Evolutionary conservation across 2,888 invertebrate genomes (phyloP).

Genomic region (Epirrhoe tristata): DNA sequence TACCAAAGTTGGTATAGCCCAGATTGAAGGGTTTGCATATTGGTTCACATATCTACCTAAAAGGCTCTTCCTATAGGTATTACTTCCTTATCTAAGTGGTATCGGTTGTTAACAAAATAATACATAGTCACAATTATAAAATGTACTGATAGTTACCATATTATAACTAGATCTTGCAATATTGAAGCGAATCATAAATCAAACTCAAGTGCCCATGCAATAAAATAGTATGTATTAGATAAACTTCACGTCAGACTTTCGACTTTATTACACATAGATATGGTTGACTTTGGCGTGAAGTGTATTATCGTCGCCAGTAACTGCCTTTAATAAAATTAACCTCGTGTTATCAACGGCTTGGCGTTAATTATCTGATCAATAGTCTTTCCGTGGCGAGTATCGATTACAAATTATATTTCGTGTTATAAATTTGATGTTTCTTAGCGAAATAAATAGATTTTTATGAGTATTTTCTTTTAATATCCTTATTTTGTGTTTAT

Average conservation of each 20-base stretch:
- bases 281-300: not conserved
- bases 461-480: too few species aligned
- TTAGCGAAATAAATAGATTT: too few species aligned
- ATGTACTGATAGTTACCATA: not conserved
- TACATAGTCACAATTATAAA: not conserved
- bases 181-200: slow-evolving; percentile 6
- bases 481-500: too few species aligned
- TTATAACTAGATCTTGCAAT: not conserved
- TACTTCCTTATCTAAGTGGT: too few species aligned
- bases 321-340: slow-evolving; percentile 24
- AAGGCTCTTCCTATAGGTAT: too few species aligned
- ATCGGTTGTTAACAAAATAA: too few species aligned
- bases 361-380: slow-evolving; percentile 21
- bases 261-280: not conserved
- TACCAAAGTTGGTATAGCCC: too few species aligned
- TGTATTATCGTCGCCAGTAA: slow-evolving; percentile 3
- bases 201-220: slow-evolving; percentile 4
- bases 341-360: slow-evolving; percentile 19
- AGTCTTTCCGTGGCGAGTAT: slow-evolving; percentile 10
- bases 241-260: not conserved
- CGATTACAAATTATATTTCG: slow-evolving; percentile 9
- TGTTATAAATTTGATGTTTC: too few species aligned
- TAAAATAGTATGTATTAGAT: slow-evolving; percentile 1
- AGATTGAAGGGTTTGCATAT: too few species aligned
- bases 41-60: too few species aligned